Percentiles rank a stretch among this genome's conserved stretches.
Conservation (phyloP, 2,113 vertebrate species). For the Perognathus longimembris region DNA sequence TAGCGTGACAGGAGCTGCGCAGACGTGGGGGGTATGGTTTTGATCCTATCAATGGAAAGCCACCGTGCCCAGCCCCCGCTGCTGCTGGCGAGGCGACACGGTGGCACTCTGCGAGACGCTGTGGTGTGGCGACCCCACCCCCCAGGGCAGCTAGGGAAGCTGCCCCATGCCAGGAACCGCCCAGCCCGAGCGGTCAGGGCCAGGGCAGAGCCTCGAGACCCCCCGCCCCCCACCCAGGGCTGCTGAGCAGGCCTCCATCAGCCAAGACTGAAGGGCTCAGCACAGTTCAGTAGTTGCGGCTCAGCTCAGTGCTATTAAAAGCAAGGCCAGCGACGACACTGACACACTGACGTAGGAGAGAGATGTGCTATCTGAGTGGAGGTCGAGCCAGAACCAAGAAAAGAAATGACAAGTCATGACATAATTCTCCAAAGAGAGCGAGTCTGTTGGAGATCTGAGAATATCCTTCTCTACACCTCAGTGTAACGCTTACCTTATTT, state of each 20-base stretch:
- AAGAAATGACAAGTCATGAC: neutral
- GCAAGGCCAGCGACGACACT: neutral
- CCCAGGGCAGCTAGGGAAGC: neutral
- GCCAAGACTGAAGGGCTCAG: neutral
- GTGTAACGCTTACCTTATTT: constrained; percentile 27
- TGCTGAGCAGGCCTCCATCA: neutral
- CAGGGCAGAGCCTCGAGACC: neutral
- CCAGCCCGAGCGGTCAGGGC: neutral
- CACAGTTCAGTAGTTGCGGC: neutral
- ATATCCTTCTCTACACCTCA: neutral
- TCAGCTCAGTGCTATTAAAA: constrained; percentile 56
- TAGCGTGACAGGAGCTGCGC: neutral
- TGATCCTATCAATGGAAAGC: neutral
- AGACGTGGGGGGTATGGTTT: neutral
- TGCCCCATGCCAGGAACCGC: too few relatives aligned
- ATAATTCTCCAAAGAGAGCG: constrained; percentile 14
- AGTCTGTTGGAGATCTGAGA: neutral
- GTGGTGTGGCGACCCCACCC: neutral
- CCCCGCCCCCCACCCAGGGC: too few relatives aligned
- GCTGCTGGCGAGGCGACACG: neutral
- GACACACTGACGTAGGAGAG: constrained; percentile 31
- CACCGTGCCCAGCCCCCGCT: neutral
- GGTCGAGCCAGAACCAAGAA: neutral
- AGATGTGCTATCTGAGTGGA: neutral
- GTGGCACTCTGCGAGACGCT: neutral